These are phyloP conservation scores for Elephas maximus DNA, from an alignment of 2,113 vertebrate genomes.

Conservation along the genomic window DNA sequence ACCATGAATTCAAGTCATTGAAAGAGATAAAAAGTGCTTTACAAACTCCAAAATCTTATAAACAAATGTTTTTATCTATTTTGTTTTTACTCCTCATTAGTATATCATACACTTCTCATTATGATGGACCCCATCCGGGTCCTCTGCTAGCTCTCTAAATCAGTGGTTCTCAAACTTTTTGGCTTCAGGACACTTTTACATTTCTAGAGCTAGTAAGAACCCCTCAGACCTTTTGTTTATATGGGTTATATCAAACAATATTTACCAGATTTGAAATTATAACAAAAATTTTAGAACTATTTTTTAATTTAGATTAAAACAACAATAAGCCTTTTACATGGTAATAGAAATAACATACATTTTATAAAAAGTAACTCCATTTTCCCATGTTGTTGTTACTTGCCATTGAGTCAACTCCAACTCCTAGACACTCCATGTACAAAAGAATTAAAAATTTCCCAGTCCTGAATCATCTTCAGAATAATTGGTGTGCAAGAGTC, in stretches of 20 bases:
- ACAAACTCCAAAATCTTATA: background rate
- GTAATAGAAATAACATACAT: background rate
- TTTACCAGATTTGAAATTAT: constrained; percentile 32
- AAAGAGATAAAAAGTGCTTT: background rate
- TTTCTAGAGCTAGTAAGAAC: background rate
- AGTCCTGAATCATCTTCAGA: background rate
- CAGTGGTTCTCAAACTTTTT: background rate
- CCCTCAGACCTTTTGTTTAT: background rate
- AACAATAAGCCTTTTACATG: background rate
- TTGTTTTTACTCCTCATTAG: background rate
- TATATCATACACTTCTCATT: background rate
- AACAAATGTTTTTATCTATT: background rate
- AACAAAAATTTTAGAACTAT: background rate
- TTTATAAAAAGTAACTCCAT: background rate
- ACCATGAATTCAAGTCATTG: background rate
- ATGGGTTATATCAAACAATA: background rate
- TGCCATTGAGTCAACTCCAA: background rate
- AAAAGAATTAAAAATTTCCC: background rate
- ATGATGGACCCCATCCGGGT: background rate
- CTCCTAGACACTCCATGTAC: background rate
- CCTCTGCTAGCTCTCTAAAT: background rate
- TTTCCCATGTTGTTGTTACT: background rate
- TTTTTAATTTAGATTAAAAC: constrained; percentile 20
- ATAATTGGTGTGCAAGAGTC: background rate
- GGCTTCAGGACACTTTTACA: background rate